phyloP scores from a whole-genome alignment of 2,113 vertebrate genomes.

The Halichoerus grypus region DNA sequence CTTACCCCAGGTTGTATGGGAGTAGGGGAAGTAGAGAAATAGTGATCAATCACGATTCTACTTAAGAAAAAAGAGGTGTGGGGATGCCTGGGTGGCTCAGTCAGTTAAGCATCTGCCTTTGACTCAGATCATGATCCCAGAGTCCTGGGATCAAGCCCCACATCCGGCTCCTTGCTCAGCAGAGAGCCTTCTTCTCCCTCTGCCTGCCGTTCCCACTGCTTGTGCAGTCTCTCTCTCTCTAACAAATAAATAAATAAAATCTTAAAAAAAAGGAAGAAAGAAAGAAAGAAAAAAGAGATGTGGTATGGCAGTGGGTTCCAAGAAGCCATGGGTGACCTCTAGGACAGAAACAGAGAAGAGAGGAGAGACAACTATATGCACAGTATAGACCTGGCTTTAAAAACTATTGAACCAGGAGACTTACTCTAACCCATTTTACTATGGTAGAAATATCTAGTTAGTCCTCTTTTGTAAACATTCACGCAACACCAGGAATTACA shows the following conservation, averaged over 20 bases:
- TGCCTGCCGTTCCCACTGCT: neutral
- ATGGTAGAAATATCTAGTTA: neutral
- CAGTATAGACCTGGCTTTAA: neutral
- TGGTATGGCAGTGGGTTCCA: neutral
- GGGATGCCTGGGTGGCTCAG: neutral
- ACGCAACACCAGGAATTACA: neutral
- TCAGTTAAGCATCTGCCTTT: neutral
- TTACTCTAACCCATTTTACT: slow-evolving; percentile 18
- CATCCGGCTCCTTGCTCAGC: neutral
- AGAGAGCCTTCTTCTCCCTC: neutral
- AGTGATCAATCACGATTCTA: neutral
- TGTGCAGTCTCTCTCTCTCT: neutral
- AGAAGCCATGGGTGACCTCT: neutral
- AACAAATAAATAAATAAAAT: neutral
- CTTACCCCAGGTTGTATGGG: neutral
- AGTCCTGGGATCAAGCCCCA: too few relatives aligned
- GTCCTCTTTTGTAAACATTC: slow-evolving; percentile 30
- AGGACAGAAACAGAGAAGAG: neutral
- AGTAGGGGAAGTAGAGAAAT: neutral
- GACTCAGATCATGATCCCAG: neutral
- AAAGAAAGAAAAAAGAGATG: neutral
- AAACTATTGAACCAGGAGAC: neutral
- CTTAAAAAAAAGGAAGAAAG: neutral
- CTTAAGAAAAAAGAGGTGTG: neutral
- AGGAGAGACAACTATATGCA: neutral